Evolutionary conservation across 2,888 invertebrate genomes (phyloP), one percentile per base, ranked within the genome.

Genomic region (Acheta domesticus): DNA sequence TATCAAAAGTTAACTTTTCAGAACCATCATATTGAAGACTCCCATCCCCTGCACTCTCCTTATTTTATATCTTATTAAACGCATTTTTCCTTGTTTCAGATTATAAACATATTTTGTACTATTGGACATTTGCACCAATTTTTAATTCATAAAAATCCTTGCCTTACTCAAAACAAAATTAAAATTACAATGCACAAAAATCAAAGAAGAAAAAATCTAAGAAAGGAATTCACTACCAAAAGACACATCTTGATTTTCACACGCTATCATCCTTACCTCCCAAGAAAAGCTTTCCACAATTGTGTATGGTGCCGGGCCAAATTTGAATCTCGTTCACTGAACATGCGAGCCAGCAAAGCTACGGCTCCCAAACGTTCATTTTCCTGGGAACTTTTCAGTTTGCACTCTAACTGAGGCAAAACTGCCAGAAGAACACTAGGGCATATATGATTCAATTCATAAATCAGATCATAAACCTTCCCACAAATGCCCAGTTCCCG

Each of bases 391-490:
- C 97, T 97, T 87, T 97, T 96, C 50, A 96, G 87, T 87, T 98
- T 99, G 87, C 97, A 97, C 86, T 98, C 98, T 78, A 99, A 88
- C 86, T 98, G 98, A 0, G 98, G 98, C 82, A 98, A 88, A 23
- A 98, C 96, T 11, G 96, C 92, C 75, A 94, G 88, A 80, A 99
- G 88, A 74, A 98, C 92, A 83, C 92, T 91, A 0, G 98, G 95
- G 85, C 96, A 95, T 84, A 98, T 97, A 85, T 94, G 94, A 87
- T 98, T 96, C 83, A 99, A 88, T 88, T 99, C 98, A 86, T 98
- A 98, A 83, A 99, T 97, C 82, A 99, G 90, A 88, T 98, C 97
- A 87, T 97, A 98, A 73, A 98, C 93, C 90, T 96, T 95, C 77
- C 90, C 90, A 85, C 93, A 93, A 84, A 96, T 95, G 82, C 92